These are phyloP conservation scores for Corbicula japonica DNA, from an alignment of 2,888 invertebrate genomes.

Conservation along the genomic window DNA sequence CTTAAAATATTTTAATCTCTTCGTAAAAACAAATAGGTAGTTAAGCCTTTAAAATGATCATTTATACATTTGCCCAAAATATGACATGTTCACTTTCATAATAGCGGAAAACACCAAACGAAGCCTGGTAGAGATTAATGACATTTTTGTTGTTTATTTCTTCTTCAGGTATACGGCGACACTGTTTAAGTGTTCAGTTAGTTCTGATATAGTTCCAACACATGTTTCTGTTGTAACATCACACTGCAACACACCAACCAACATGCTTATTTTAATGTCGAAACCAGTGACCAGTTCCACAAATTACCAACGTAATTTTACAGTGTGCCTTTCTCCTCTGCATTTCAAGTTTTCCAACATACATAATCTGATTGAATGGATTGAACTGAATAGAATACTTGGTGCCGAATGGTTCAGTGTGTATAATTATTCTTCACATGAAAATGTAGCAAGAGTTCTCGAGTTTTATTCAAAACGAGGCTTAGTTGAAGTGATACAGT, in stretches of 20 bases:
- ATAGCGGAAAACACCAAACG: too few relatives aligned
- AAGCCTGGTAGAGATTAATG: too few relatives aligned
- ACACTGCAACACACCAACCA: constrained; percentile 54
- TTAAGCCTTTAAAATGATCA: too few relatives aligned
- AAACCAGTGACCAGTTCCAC: too few relatives aligned
- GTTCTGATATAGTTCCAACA: constrained; percentile 21
- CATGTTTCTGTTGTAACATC: constrained; percentile 60
- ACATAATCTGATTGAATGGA: constrained; percentile 83
- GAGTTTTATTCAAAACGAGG: constrained; percentile 73
- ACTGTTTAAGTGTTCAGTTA: constrained; percentile 4
- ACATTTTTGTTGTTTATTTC: too few relatives aligned
- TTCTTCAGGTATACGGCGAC: constrained; percentile 21
- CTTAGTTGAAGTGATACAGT: constrained; percentile 76
- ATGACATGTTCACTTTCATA: too few relatives aligned
- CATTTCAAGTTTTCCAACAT: constrained; percentile 72
- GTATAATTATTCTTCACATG: constrained; percentile 79
- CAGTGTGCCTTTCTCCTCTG: constrained; percentile 79
- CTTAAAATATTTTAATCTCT: too few relatives aligned
- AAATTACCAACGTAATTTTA: constrained; percentile 58
- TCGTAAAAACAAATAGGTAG: too few relatives aligned
- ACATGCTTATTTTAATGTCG: too few relatives aligned
- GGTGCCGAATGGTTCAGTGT: constrained; percentile 82
- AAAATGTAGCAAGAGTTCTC: constrained; percentile 75
- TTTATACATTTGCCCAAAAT: too few relatives aligned
- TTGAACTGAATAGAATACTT: constrained; percentile 82